These are phyloP conservation scores for Mustela erminea DNA, from an alignment of 2,797 vertebrate species.

Conservation along the genomic window DNA sequence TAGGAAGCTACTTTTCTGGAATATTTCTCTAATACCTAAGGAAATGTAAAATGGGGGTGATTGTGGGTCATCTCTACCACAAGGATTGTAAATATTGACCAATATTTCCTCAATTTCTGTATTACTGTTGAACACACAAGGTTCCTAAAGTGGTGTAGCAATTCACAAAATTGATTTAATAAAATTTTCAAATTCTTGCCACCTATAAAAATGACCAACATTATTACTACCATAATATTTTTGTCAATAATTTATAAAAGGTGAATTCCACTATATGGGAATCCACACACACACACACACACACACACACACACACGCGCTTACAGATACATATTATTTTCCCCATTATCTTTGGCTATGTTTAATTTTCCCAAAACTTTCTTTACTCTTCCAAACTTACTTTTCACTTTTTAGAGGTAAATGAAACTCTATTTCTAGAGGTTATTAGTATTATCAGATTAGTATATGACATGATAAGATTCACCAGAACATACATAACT, in stretches of 20 bases:
- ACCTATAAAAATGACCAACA: not conserved
- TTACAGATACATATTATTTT: too few species aligned
- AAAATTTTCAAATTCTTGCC: not conserved
- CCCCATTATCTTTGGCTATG: not conserved
- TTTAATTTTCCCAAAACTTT: not conserved
- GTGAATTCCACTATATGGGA: not conserved
- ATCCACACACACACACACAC: not conserved
- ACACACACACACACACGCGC: too few species aligned
- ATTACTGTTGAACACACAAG: not conserved
- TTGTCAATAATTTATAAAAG: not conserved
- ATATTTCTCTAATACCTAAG: not conserved
- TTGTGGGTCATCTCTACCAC: not conserved
- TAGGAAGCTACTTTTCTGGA: not conserved
- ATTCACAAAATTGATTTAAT: slow-evolving; percentile 29
- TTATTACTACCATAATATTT: not conserved
- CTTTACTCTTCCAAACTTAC: not conserved
- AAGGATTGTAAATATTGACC: not conserved
- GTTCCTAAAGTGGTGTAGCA: not conserved
- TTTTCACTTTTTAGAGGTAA: not conserved
- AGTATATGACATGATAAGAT: not conserved
- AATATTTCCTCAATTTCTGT: not conserved
- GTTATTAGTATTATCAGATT: not conserved
- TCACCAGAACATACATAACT: not conserved
- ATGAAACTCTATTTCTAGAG: not conserved
- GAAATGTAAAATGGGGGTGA: not conserved